Evolutionary conservation across 2,888 invertebrate species (phyloP), one percentile per base, ranked within the genome.

Genomic region (Notocelia uddmanniana): DNA sequence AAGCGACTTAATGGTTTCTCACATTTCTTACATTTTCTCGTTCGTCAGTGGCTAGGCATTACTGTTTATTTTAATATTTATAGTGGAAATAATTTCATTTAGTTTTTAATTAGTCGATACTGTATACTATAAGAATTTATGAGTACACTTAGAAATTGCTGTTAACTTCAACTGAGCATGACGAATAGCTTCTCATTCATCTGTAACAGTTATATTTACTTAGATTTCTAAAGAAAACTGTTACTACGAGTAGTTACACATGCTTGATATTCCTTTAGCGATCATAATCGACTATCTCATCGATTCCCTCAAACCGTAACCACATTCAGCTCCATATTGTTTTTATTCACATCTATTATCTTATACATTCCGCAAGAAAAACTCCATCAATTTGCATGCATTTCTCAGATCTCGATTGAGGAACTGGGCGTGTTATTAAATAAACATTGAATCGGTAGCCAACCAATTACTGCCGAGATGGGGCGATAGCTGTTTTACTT

Each of bases 381-480:
- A 63, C 55, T 26, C 59, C 54, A 63, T 68, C 62, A 55, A 55
- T 62, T 69, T 62, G 68, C 68, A 69, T 69, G 62, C 69, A 69
- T 57, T 69, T 48, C 63, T 78, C 68, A 79, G 80, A 78, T 81
- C 81, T 81, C 81, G 79, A 78, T 82, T 85, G 84, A 64, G 64
- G 64, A 85, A 84, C 80, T 78, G 74, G 76, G 78, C 76, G 77
- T 86, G 79, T 83, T 86, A 85, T 85, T 87, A 86, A 81, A 84
- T 84, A 81, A 78, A 82, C 79, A 74, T 74, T 72, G 76, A 76
- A 72, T 76, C 73, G 70, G 74, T 63, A 75, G 74, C 77, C 76
- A 77, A 76, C 83, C 84, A 85, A 86, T 86, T 85, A 85, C 78
- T 80, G 79, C 67, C 54, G 74, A 81, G 83, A 85, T 85, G 79